These are phyloP conservation scores for Asobara japonica DNA, from an alignment of 1,140 invertebrate genomes.

Conservation along the genomic window DNA sequence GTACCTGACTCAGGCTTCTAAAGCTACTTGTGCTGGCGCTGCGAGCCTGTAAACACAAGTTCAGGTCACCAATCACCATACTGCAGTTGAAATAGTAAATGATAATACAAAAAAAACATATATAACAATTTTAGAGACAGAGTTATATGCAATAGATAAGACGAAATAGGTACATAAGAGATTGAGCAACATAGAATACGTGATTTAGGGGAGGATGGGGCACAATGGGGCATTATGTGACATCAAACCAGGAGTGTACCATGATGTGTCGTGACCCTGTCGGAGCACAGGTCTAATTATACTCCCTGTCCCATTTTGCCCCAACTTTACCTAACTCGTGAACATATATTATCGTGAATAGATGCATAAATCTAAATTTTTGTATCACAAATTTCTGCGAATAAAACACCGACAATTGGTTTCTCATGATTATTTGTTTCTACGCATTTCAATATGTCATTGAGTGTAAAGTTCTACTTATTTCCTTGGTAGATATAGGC, in stretches of 20 bases:
- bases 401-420: not conserved
- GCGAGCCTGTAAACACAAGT: constrained; percentile 78
- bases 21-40: constrained; percentile 87
- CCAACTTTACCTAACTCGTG: too few relatives aligned
- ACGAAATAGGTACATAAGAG: not conserved
- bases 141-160: not conserved
- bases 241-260: too few relatives aligned
- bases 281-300: too few relatives aligned
- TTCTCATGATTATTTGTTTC: not conserved
- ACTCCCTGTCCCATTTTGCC: too few relatives aligned
- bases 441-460: not conserved
- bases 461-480: not conserved
- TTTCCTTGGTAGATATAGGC: not conserved
- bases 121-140: constrained; percentile 38
- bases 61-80: constrained; percentile 63
- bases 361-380: not conserved
- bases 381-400: not conserved
- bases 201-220: too few relatives aligned
- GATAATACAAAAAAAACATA: constrained; percentile 34
- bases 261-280: too few relatives aligned
- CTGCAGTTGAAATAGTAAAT: constrained; percentile 49
- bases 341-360: too few relatives aligned
- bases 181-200: constrained; percentile 11
- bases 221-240: too few relatives aligned
- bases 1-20: constrained; percentile 86